Evolutionary conservation across 2,888 invertebrate species (phyloP).

Genomic region (Drosophila cracens): DNA sequence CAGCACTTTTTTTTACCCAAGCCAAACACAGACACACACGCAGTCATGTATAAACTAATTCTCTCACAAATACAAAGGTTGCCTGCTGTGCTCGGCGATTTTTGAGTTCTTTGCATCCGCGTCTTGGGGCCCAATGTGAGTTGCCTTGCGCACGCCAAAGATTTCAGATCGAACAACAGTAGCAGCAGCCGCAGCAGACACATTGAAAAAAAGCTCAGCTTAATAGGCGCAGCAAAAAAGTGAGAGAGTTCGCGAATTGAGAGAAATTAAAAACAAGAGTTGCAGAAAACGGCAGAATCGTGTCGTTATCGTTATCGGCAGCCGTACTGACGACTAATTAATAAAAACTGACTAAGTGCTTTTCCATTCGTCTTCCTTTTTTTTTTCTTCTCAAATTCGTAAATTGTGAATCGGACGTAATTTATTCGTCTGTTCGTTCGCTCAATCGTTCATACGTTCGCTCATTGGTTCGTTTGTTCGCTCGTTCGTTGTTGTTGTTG

Average conservation of each 20-base stretch:
- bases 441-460: not conserved
- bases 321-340: not conserved
- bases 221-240: slow-evolving; percentile 37
- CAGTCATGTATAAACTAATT: slow-evolving; percentile 3
- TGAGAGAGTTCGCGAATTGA: slow-evolving; percentile 40
- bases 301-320: slow-evolving; percentile 7
- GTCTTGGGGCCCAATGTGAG: slow-evolving; percentile 77
- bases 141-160: slow-evolving; percentile 81
- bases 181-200: slow-evolving; percentile 25
- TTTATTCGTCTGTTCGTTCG: not conserved
- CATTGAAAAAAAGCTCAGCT: slow-evolving; percentile 63
- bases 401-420: not conserved
- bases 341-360: slow-evolving; percentile 2
- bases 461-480: not conserved
- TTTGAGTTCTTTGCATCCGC: slow-evolving; percentile 78
- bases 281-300: slow-evolving; percentile 20
- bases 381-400: slow-evolving; percentile 3
- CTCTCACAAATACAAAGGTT: slow-evolving; percentile 36
- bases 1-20: slow-evolving; percentile 31
- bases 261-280: slow-evolving; percentile 19
- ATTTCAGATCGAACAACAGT: slow-evolving; percentile 75
- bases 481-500: slow-evolving; percentile 4
- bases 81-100: slow-evolving; percentile 57
- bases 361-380: slow-evolving; percentile 2
- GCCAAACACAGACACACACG: slow-evolving; percentile 57